These are phyloP conservation scores for Proctacanthus coquilletti DNA, from an alignment of 1,140 invertebrate species.

Conservation along the genomic window DNA sequence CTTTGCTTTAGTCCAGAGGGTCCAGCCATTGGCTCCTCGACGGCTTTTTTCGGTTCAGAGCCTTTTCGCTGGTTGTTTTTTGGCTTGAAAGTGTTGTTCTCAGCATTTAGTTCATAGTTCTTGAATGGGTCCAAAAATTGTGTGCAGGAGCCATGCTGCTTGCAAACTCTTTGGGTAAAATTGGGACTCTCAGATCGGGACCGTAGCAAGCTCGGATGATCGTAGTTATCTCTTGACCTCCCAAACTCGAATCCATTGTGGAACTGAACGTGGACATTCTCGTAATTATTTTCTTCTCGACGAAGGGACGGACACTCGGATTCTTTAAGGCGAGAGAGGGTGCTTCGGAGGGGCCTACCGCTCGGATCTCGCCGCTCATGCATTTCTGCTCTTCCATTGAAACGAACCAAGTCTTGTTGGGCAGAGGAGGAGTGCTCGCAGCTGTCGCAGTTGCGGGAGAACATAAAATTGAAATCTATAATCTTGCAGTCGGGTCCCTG, in stretches of 20 bases:
- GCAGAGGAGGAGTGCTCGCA: conserved; percentile 21
- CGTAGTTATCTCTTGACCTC: conserved; percentile 13
- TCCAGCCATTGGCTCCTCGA: too few relatives aligned
- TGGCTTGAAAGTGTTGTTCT: conserved; percentile 27
- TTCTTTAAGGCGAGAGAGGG: conserved; percentile 18
- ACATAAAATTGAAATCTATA: conserved; percentile 37
- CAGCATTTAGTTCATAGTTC: conserved; percentile 22
- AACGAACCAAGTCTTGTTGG: conserved; percentile 23
- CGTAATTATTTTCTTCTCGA: conserved; percentile 25
- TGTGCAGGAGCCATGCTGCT: conserved; percentile 4
- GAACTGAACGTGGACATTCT: conserved; percentile 29
- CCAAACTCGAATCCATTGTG: conserved; percentile 29
- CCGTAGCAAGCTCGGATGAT: conserved; percentile 15
- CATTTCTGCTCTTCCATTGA: conserved; percentile 16
- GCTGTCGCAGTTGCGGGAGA: conserved; percentile 26
- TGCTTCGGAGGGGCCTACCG: conserved; percentile 19
- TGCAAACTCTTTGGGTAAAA: conserved; percentile 11
- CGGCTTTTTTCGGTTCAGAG: neutral
- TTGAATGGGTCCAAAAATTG: conserved; percentile 20
- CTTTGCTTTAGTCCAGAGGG: too few relatives aligned
- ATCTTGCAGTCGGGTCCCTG: conserved; percentile 38
- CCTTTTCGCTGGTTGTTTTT: too few relatives aligned
- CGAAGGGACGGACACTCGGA: conserved; percentile 7
- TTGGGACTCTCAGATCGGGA: conserved; percentile 25
- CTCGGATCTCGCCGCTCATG: conserved; percentile 5